Percentiles rank a stretch among this genome's conserved stretches.
phyloP scores from a whole-genome alignment of 2,888 invertebrate genomes.

The Odontocolon sp. region DNA sequence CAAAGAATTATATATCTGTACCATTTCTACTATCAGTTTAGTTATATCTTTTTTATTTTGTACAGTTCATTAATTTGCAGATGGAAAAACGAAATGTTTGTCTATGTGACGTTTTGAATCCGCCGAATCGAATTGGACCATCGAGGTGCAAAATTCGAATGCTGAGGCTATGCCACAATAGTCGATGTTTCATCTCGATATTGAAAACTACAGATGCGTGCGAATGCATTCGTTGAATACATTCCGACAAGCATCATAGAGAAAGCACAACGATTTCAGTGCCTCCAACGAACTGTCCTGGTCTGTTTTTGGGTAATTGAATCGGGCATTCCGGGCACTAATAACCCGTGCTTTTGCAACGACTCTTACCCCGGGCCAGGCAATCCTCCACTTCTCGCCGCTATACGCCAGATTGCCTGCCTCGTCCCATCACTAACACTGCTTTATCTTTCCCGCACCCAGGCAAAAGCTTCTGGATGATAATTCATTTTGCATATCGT shows the following conservation, averaged over 20 bases:
- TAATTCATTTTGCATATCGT: constrained; percentile 73
- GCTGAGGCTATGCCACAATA: not conserved
- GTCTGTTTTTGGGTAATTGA: constrained; percentile 57
- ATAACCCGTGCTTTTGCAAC: constrained; percentile 35
- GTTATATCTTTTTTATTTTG: constrained; percentile 32
- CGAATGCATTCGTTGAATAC: constrained; percentile 26
- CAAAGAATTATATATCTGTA: not conserved
- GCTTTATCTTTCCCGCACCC: constrained; percentile 39
- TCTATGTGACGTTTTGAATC: constrained; percentile 35
- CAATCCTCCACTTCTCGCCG: constrained; percentile 29
- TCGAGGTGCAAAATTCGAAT: constrained; percentile 22
- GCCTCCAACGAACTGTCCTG: constrained; percentile 15
- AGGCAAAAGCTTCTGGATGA: constrained; percentile 64
- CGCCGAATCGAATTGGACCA: constrained; percentile 46
- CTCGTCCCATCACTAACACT: constrained; percentile 6
- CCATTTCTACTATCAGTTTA: constrained; percentile 25
- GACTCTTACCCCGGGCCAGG: not conserved
- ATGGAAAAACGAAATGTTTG: constrained; percentile 8
- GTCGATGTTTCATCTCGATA: not conserved
- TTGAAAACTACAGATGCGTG: constrained; percentile 3
- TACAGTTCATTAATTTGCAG: constrained; percentile 1
- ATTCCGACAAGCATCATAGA: constrained; percentile 5
- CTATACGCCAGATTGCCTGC: constrained; percentile 5
- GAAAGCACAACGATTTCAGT: not conserved
- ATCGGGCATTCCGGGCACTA: constrained; percentile 47